These are phyloP conservation scores for Diplosoma virens DNA, from an alignment of 23 tunicate species.

Conservation along the genomic window DNA sequence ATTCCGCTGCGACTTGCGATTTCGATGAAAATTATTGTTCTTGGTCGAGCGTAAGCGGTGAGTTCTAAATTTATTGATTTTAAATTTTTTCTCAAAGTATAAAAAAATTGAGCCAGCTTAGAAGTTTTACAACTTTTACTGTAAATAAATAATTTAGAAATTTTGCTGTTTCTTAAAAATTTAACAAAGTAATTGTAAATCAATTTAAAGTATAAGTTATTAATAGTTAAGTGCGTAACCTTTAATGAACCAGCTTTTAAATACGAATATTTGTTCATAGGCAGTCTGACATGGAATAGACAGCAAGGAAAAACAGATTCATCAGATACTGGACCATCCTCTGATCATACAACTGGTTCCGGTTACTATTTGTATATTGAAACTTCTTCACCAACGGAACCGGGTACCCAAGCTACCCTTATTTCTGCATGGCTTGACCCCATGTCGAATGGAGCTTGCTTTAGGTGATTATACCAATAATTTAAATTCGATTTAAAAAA, in stretches of 20 bases:
- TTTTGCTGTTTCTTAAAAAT: too few species aligned
- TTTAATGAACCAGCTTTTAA: too few species aligned
- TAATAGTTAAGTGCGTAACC: too few species aligned
- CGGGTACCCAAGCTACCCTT: slow-evolving; percentile 53
- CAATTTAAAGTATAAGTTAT: too few species aligned
- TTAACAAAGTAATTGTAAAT: too few species aligned
- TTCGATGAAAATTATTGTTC: slow-evolving; percentile 41
- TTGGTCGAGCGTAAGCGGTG: slow-evolving; percentile 17
- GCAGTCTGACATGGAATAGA: slow-evolving; percentile 67
- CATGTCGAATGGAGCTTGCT: slow-evolving; percentile 61
- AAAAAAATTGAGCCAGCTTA: too few species aligned
- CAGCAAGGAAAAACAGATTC: slow-evolving; percentile 49
- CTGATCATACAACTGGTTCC: slow-evolving; percentile 78
- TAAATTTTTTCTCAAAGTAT: too few species aligned
- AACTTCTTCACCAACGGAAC: slow-evolving; percentile 51
- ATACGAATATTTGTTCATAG: slow-evolving; percentile 19
- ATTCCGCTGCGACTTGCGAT: slow-evolving; percentile 31
- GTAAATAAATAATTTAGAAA: too few species aligned
- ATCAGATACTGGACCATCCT: slow-evolving; percentile 70
- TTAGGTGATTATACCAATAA: too few species aligned
- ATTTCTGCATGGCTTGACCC: slow-evolving; percentile 80
- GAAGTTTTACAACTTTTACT: too few species aligned
- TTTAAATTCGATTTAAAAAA: too few species aligned
- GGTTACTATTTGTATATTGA: slow-evolving; percentile 82
- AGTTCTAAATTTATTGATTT: not conserved